Percentiles rank a stretch among this genome's conserved stretches.
Conservation (phyloP, 2,888 invertebrate genomes). For the Platycnemis pennipes region DNA sequence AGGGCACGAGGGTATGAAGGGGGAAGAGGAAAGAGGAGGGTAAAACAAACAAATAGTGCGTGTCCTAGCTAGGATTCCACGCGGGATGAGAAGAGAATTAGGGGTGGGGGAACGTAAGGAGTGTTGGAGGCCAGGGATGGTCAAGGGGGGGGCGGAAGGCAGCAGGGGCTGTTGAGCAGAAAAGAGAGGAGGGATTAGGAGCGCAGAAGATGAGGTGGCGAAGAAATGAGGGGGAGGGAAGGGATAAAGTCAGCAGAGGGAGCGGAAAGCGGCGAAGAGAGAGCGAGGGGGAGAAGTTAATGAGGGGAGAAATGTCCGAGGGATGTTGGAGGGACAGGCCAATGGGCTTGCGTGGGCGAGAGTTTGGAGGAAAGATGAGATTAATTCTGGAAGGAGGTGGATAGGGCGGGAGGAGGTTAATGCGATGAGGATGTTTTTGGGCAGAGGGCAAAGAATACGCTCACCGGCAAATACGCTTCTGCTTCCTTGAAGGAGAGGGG, state of each 20-base stretch:
- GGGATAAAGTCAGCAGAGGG: not conserved
- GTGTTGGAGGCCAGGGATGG: not conserved
- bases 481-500: not conserved
- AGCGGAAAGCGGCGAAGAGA: not conserved
- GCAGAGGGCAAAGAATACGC: not conserved
- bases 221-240: not conserved
- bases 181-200: not conserved
- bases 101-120: not conserved
- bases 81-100: not conserved
- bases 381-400: slow-evolving; percentile 21
- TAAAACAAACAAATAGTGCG: not conserved
- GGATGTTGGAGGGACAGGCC: slow-evolving; percentile 15
- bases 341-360: slow-evolving; percentile 34
- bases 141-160: not conserved
- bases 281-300: slow-evolving; percentile 31
- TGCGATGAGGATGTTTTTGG: slow-evolving; percentile 27
- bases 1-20: no score
- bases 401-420: not conserved
- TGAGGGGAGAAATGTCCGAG: slow-evolving; percentile 48
- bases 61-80: not conserved
- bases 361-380: slow-evolving; percentile 24
- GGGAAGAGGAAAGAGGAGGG: not conserved
- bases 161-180: not conserved
- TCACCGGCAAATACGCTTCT: not conserved
- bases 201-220: not conserved